Percentiles rank a stretch among this genome's conserved stretches.
Evolutionary conservation across 2,797 vertebrate species (phyloP).

Genomic region (Loris lydekkerianus): DNA sequence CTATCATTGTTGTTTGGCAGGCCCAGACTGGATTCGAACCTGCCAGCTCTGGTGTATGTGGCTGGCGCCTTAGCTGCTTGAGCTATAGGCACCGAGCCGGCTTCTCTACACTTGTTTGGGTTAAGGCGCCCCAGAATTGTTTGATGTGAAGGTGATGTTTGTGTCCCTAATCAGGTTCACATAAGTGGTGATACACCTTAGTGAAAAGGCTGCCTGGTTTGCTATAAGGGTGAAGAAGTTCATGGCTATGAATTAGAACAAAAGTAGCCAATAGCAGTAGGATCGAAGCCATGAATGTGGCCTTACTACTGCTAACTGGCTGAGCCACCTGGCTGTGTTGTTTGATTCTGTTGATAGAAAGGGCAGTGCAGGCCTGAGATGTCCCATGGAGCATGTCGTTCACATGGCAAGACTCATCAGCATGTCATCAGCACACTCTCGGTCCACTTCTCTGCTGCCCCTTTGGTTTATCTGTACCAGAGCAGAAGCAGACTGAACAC

Average conservation of each 20-base stretch:
- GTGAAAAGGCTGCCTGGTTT: not conserved
- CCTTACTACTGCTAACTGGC: no score
- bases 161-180: not conserved
- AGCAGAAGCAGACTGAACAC: not conserved
- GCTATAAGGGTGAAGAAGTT: not conserved
- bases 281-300: accelerated
- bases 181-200: accelerated
- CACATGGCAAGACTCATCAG: accelerated
- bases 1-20: no score
- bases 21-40: no score
- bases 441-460: not conserved
- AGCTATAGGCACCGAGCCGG: no score
- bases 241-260: not conserved
- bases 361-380: not conserved
- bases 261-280: not conserved
- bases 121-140: not conserved
- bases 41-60: no score
- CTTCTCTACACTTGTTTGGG: no score
- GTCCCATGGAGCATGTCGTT: accelerated
- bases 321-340: accelerated
- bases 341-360: not conserved
- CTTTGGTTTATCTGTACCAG: accelerated
- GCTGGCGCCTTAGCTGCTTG: no score
- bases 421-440: accelerated
- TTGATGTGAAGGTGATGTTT: not conserved